phyloP scores from a whole-genome alignment of 2,888 invertebrate species.

The Stenodema calcarata region DNA sequence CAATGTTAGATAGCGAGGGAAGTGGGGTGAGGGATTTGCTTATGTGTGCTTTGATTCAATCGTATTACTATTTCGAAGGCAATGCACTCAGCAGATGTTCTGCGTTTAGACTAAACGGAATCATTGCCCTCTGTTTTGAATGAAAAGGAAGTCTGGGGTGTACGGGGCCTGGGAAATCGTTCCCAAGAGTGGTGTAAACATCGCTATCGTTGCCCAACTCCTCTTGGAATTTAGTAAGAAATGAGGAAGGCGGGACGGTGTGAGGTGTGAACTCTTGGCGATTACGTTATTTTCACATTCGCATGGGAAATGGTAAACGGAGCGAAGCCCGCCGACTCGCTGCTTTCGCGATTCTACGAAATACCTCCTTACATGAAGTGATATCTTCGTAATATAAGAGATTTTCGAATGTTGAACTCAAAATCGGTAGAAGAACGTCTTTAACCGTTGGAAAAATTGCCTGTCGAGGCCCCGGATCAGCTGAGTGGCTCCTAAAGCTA shows the following conservation, averaged over 20 bases:
- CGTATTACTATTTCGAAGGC: too few species aligned
- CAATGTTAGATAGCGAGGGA: too few species aligned
- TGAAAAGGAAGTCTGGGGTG: neutral
- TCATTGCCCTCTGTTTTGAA: neutral
- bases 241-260: neutral
- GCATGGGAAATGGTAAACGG: neutral
- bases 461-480: too few species aligned
- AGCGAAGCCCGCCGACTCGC: neutral
- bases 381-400: too few species aligned
- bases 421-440: too few species aligned
- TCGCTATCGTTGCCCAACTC: neutral
- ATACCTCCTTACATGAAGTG: neutral
- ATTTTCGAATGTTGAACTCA: too few species aligned
- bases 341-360: neutral
- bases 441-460: too few species aligned
- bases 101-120: too few species aligned
- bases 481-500: too few species aligned
- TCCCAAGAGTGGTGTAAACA: neutral
- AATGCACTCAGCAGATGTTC: too few species aligned
- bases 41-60: too few species aligned
- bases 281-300: neutral
- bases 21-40: too few species aligned
- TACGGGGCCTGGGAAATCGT: neutral
- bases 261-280: neutral
- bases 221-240: neutral